Percentiles rank a stretch among this genome's conserved stretches.
Conservation (phyloP, 2,113 vertebrate genomes). For the Aix galericulata region DNA sequence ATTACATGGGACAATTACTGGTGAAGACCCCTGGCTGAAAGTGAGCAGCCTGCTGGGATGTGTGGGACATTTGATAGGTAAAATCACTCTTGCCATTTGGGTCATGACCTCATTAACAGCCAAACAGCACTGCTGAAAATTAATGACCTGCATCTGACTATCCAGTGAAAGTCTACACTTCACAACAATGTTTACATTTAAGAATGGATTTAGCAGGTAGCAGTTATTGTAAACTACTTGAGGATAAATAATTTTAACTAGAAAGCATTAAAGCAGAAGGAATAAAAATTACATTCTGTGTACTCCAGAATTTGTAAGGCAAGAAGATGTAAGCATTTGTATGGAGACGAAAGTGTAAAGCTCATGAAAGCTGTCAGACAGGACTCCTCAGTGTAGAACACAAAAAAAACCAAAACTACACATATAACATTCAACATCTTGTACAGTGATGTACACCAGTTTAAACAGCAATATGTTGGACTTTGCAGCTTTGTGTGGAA, state of each 20-base stretch:
- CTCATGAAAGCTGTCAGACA: neutral
- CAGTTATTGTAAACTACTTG: neutral
- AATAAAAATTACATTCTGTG: neutral
- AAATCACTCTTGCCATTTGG: constrained; percentile 33
- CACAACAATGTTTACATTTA: neutral
- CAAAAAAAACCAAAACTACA: neutral
- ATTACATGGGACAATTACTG: neutral
- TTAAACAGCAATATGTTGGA: neutral
- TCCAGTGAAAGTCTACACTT: constrained; percentile 26
- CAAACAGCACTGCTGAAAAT: constrained; percentile 65
- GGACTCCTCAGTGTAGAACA: neutral
- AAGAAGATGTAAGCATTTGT: neutral
- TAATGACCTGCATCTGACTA: constrained; percentile 61
- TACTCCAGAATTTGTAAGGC: neutral
- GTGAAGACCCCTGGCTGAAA: constrained; percentile 20
- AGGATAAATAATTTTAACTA: neutral
- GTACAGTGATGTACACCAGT: accelerated
- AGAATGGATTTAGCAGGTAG: neutral
- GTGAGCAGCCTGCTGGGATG: constrained; percentile 4
- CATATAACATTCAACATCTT: accelerated
- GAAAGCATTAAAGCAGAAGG: neutral
- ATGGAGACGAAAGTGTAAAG: neutral
- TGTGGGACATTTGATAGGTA: constrained; percentile 22
- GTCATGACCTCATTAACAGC: constrained; percentile 57
- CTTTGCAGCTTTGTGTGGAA: neutral